Evolutionary conservation across 1,140 invertebrate species (phyloP), one percentile per base, ranked within the genome.

Genomic region (Sesamia nonagrioides): DNA sequence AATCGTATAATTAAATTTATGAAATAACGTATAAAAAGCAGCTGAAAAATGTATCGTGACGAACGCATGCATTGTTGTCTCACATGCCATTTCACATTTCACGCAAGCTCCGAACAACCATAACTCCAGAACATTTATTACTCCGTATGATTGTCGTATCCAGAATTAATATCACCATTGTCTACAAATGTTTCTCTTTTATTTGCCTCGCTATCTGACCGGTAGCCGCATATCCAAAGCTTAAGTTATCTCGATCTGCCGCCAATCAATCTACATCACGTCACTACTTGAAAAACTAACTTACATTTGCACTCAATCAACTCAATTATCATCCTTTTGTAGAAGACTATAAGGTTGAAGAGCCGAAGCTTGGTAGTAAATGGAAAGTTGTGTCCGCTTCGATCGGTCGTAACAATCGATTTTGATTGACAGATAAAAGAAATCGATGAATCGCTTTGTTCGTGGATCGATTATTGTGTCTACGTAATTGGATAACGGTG

Each of bases 351-450:
- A 77, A 56, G 37, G 60, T 52, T 33, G 6, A 68, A n/a, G 18
- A 9, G 35, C 2, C n/a, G 15, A 40, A 33, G 52, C 80, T 48
- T 27, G 6, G 78, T 58, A 61, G 13, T 61, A 63, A 78, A 77
- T 81, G 2, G 56, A 73, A 84, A 81, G 21, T 79, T 66, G 86
- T 78, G 17, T 54, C 58, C 17, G 60, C 83, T 77, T 80, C 84
- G 83, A 89, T 87, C 84, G 83, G 84, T 90, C 88, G 82, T 81
- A 84, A 88, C 86, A 91, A 91, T 91, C 89, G 85, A 82, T 86
- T 91, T 90, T 92, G 89, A 92, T 88, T 92, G 91, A 91, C 89
- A 84, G 86, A 91, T 90, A 91, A 90, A 92, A 92, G 90, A 91
- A 92, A 86, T 89, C 88, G 86, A 88, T 86, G 87, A 83, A 84